Evolutionary conservation across 2,888 invertebrate genomes (phyloP).

Genomic region (Venustoraphidia nigricollis): DNA sequence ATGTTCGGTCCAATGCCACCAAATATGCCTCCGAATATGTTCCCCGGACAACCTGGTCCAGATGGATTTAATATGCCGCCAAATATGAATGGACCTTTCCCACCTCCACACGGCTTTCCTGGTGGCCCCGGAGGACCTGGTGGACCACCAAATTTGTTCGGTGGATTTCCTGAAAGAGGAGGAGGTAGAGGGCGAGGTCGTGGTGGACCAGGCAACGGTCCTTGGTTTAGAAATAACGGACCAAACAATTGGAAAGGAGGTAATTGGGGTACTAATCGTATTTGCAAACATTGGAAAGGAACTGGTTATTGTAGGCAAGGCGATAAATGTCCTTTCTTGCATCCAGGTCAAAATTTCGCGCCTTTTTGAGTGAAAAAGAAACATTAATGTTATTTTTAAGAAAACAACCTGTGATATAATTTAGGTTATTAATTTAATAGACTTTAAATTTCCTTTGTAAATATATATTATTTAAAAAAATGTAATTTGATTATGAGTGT

Average conservation of each 20-base stretch:
- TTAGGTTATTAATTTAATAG: too few relatives aligned
- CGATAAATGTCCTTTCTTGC: constrained; percentile 68
- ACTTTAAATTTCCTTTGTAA: too few relatives aligned
- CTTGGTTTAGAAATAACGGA: constrained; percentile 21
- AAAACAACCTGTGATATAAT: too few relatives aligned
- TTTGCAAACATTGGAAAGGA: constrained; percentile 66
- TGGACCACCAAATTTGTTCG: constrained; percentile 3
- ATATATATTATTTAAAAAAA: too few relatives aligned
- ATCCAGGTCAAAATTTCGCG: constrained; percentile 53
- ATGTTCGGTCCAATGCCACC: constrained; percentile 27
- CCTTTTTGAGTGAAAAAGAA: constrained; percentile 18
- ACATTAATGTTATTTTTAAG: too few relatives aligned
- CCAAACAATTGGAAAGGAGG: constrained; percentile 19
- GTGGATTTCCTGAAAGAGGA: constrained; percentile 2
- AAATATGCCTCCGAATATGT: constrained; percentile 22
- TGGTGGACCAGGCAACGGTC: constrained; percentile 34
- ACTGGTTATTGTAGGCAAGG: constrained; percentile 70
- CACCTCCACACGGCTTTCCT: constrained; percentile 22
- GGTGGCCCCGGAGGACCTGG: constrained; percentile 20
- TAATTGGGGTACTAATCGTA: constrained; percentile 36
- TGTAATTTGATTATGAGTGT: too few relatives aligned
- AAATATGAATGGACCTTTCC: constrained; percentile 29
- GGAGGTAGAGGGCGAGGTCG: constrained; percentile 22
- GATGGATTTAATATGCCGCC: constrained; percentile 22
- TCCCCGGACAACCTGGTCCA: constrained; percentile 16